Base-by-base conservation (phyloP, 2,797 vertebrate species). In the Enteromius trimaculatus region DNA sequence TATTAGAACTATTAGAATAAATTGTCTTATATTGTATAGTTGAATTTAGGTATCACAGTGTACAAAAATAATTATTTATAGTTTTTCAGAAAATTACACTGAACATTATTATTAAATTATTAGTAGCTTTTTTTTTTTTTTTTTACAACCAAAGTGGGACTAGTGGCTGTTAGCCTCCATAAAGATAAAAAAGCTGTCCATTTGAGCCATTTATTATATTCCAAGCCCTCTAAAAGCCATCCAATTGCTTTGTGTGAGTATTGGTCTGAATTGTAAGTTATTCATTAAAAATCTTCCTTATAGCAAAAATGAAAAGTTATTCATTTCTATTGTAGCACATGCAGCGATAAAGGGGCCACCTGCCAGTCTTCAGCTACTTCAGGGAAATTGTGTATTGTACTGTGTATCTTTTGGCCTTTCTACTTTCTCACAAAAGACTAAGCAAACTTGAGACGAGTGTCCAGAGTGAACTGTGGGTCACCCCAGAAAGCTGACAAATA, bases 401-500 rank as follows among this genome's bases (percentile, higher is more conserved):
- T 34, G 13, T 47, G 29, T 29, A 23, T 53, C 76, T 82, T 70
- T 75, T 72, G 9, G 53, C 19, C 65, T 79, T 74, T 85, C 29
- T 34, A 72, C 74, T 84, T 44, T 49, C 64, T 80, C 70, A 74
- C 83, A 81, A 79, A 44, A 77, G 66, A 84, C 29, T 64, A 77
- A 60, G 23, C 29, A 37, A 51, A 77, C 84, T 77, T 31, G 71
- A 77, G 80, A 86, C 64, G 13, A 65, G 44, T 81, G 71, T 83
- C 82, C 85, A 77, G 80, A 84, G 82, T 81, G 69, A 84, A 89
- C 88, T 72, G 16, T 3, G 17, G 53, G 79, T 82, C 51, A 83
- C 81, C 81, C 53, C 72, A 75, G 79, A 51, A 85, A 84, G 44
- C 84, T 82, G 81, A 87, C 68, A 82, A 87, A 84, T 82, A 78